A percentile compares a stretch with the other conserved stretches of the same genome.
phyloP scores from a whole-genome alignment of 2,888 invertebrate species.

The Lysandra bellargus region DNA sequence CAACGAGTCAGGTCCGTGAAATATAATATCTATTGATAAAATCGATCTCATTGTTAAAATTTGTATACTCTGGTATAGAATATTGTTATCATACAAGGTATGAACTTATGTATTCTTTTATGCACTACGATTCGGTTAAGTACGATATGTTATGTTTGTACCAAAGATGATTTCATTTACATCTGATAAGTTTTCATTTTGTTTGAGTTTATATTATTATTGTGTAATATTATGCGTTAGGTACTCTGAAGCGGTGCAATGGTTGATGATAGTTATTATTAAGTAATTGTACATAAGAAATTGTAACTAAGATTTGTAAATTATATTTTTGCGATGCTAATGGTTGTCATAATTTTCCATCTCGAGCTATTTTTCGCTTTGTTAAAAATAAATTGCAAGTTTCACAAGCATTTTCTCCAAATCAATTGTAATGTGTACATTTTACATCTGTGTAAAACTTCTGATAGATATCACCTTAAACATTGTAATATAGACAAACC shows the following conservation, averaged over 20 bases:
- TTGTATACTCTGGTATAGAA: constrained; percentile 63
- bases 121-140: constrained; percentile 57
- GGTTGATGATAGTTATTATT: constrained; percentile 53
- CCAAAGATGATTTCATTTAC: constrained; percentile 76
- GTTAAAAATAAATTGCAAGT: background rate
- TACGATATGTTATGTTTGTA: constrained; percentile 58
- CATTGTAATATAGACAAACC: constrained; percentile 53
- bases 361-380: constrained; percentile 8
- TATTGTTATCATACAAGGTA: constrained; percentile 80
- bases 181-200: constrained; percentile 51
- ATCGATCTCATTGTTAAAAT: constrained; percentile 79
- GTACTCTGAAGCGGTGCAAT: constrained; percentile 72
- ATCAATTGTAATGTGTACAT: constrained; percentile 54
- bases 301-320: constrained; percentile 50
- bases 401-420: constrained; percentile 19
- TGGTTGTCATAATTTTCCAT: background rate
- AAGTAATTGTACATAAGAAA: constrained; percentile 46
- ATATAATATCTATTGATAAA: constrained; percentile 57
- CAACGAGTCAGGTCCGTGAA: constrained; percentile 68
- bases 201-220: constrained; percentile 36
- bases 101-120: constrained; percentile 67
- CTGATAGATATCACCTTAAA: constrained; percentile 45
- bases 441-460: constrained; percentile 70
- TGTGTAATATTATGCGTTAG: constrained; percentile 54
- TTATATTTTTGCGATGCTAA: constrained; percentile 51